Conservation (phyloP, 2,888 invertebrate species). For the Trissolcus brochymenae region DNA sequence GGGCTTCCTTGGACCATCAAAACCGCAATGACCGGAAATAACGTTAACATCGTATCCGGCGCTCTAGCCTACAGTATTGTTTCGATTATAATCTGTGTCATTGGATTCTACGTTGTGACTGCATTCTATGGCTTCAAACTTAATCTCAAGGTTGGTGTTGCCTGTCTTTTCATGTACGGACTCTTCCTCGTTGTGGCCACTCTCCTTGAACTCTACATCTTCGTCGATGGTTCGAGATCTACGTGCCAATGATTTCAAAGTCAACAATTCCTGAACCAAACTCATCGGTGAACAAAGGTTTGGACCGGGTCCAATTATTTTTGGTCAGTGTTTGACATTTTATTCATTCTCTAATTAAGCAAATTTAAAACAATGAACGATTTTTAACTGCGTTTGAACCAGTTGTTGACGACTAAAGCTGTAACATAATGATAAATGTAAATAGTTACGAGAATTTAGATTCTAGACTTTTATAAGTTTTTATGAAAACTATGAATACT, state of each 20-base stretch:
- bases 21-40: constrained; percentile 79
- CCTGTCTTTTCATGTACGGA: constrained; percentile 82
- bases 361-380: too few relatives aligned
- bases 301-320: too few relatives aligned
- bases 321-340: too few relatives aligned
- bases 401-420: too few relatives aligned
- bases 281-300: too few relatives aligned
- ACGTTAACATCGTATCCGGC: constrained; percentile 84
- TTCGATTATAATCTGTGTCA: constrained; percentile 85
- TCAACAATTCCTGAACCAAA: too few relatives aligned
- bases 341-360: too few relatives aligned
- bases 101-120: constrained; percentile 83
- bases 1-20: constrained; percentile 92
- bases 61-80: constrained; percentile 90
- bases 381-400: too few relatives aligned
- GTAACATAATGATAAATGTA: too few relatives aligned
- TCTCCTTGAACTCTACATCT: constrained; percentile 86
- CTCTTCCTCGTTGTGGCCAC: constrained; percentile 87
- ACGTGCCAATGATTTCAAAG: constrained; percentile 55
- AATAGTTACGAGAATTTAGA: too few relatives aligned
- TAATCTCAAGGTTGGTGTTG: constrained; percentile 82
- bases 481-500: too few relatives aligned
- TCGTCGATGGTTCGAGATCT: constrained; percentile 76
- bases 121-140: constrained; percentile 84
- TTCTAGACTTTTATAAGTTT: too few relatives aligned